Evolutionary conservation across 2,888 invertebrate species (phyloP).

Genomic region (Cloeon dipterum): DNA sequence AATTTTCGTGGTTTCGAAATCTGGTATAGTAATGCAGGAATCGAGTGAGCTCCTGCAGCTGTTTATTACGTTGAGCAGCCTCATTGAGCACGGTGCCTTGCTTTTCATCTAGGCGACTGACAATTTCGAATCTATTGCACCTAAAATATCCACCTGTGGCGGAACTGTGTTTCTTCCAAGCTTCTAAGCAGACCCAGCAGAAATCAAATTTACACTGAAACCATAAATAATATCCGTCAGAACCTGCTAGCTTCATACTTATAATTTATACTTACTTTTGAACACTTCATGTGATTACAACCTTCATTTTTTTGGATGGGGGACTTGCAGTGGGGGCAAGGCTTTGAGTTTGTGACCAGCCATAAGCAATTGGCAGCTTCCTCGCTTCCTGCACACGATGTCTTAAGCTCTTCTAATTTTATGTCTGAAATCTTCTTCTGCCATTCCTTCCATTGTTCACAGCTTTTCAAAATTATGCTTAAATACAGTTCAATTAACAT

Average conservation of each 20-base stretch:
- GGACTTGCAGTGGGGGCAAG: constrained; percentile 43
- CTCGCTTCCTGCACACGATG: constrained; percentile 23
- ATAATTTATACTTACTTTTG: constrained; percentile 24
- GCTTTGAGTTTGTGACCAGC: constrained; percentile 44
- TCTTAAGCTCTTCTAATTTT: constrained; percentile 33
- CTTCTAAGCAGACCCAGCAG: constrained; percentile 47
- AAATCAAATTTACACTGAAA: constrained; percentile 42
- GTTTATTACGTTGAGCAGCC: constrained; percentile 28
- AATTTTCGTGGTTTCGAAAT: constrained; percentile 39
- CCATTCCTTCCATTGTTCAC: constrained; percentile 37
- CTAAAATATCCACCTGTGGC: constrained; percentile 46
- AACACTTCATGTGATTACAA: constrained; percentile 50
- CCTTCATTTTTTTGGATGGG: constrained; percentile 50
- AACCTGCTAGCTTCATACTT: not conserved
- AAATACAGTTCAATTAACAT: too few species aligned
- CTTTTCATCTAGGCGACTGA: constrained; percentile 34
- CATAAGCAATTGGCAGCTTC: constrained; percentile 39
- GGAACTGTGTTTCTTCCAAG: constrained; percentile 44
- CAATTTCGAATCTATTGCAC: constrained; percentile 36
- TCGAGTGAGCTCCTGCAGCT: constrained; percentile 34
- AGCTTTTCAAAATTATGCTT: too few species aligned
- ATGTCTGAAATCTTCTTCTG: constrained; percentile 32
- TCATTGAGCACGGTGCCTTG: constrained; percentile 29
- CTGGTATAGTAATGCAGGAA: constrained; percentile 41
- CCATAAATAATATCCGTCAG: not conserved